Percentiles rank a stretch among this genome's conserved stretches.
Conservation (phyloP, 2,113 vertebrate species). For the Morone saxatilis region DNA sequence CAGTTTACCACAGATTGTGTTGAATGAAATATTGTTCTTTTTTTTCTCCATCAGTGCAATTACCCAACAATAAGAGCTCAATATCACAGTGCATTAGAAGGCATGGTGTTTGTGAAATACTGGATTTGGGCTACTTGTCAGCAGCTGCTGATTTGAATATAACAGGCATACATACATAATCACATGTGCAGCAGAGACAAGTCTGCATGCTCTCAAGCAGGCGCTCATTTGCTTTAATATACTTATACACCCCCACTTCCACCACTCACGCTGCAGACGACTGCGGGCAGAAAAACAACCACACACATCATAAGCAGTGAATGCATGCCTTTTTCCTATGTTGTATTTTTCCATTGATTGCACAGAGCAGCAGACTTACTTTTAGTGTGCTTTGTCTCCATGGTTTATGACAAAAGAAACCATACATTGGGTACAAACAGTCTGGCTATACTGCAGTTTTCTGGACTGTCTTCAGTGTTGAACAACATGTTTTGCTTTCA, state of each 20-base stretch:
- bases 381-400: conserved; percentile 28
- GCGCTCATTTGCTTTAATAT: conserved; percentile 38
- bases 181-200: conserved; percentile 28
- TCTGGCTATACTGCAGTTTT: not conserved
- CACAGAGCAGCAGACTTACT: conserved; percentile 10
- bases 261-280: conserved; percentile 1
- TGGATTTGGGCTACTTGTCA: conserved; percentile 33
- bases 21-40: conserved; percentile 73
- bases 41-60: conserved; percentile 71
- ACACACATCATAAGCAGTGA: conserved; percentile 4
- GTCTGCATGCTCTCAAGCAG: conserved; percentile 1
- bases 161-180: conserved; percentile 25
- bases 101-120: conserved; percentile 54
- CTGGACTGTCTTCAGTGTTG: not conserved
- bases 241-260: conserved; percentile 32
- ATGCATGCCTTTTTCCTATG: conserved; percentile 16
- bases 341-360: conserved; percentile 38
- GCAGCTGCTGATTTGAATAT: conserved; percentile 44
- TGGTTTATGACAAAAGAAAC: conserved; percentile 18
- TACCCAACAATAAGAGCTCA: conserved; percentile 65
- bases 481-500: conserved; percentile 18
- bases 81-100: conserved; percentile 56
- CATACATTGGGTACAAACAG: not conserved
- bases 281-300: conserved; percentile 20
- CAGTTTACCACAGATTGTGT: conserved; percentile 75